Evolutionary conservation across 1,140 invertebrate species (phyloP).

Genomic region (Orussus abietinus): DNA sequence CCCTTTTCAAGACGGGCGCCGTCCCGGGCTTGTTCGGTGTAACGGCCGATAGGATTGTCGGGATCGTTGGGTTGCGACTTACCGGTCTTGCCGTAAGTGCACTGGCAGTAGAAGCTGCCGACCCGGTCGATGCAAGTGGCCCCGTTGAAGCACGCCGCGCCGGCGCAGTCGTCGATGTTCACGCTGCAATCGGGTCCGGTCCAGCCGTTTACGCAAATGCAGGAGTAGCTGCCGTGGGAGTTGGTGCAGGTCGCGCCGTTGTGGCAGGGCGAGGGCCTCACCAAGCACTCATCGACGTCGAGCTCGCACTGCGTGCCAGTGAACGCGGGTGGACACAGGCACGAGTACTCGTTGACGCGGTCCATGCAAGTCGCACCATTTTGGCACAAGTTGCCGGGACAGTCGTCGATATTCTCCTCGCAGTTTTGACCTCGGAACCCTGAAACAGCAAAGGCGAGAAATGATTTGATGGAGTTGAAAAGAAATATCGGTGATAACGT

Average conservation of each 20-base stretch:
- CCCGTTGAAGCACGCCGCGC: conserved; percentile 91
- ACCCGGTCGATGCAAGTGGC: conserved; percentile 95
- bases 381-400: conserved; percentile 82
- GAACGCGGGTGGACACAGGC: conserved; percentile 82
- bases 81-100: conserved; percentile 93
- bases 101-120: conserved; percentile 91
- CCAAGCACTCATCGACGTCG: conserved; percentile 77
- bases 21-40: no score
- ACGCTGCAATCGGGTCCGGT: conserved; percentile 84
- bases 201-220: conserved; percentile 96
- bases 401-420: conserved; percentile 89
- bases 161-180: conserved; percentile 92
- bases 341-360: conserved; percentile 81
- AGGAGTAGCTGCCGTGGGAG: conserved; percentile 83
- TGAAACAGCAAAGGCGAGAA: conserved; percentile 50
- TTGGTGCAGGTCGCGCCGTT: conserved; percentile 95
- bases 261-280: conserved; percentile 81
- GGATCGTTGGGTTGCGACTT: no score
- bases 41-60: no score
- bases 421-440: conserved; percentile 83
- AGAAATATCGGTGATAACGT: neutral
- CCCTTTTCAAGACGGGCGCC: no score
- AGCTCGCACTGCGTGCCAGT: conserved; percentile 78
- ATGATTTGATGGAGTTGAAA: neutral
- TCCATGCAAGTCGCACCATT: conserved; percentile 89